Base-by-base conservation (phyloP, 2,113 vertebrate genomes). In the Strix uralensis region DNA sequence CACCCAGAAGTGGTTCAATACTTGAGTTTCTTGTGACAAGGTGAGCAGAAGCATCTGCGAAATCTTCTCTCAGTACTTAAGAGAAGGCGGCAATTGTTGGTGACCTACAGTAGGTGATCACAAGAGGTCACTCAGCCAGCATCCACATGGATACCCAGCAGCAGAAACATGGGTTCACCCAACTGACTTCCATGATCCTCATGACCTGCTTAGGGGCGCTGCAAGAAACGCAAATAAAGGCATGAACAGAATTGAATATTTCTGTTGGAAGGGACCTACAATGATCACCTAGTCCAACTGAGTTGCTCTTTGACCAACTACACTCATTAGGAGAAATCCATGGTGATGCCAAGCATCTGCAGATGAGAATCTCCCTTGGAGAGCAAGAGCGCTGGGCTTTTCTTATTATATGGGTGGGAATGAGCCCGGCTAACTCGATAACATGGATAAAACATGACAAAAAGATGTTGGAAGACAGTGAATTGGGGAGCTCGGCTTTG, bases 391-490 rank as follows among this genome's bases (percentile, higher is more conserved):
- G 17, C 6, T 5, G 34, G 34, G 42, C 16, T 69, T 54, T 13
- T 26, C 69, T 30, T 3, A 0, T 2, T 54, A 15, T 21, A 36
- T 3, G 26, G 17, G 88, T 13, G n/a, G 61, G n/a, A 88, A 78
- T 9, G 74, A 65, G 26, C 47, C 21, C 2, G 2, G 15, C 20
- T 40, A 40, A 59, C 8, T 11, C 2, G 1, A 44, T 21, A 44
- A 1, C 7, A 6, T 40, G 38, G 81, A 58, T 13, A 22, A 89
- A 62, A 25, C 29, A 9, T 10, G 34, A 42, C 4, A 5, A 61
- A 42, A 69, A 73, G 19, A 0, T 0, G 4, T 2, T 6, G 66
- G 51, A 38, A 75, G 6, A 25, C 2, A 11, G 46, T 1, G 21
- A 40, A 21, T 59, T 32, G 40, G 66, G 38, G 85, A 66, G 27